These are phyloP conservation scores for Trematocara macrostoma DNA, from an alignment of 2,113 vertebrate genomes.

Conservation along the genomic window DNA sequence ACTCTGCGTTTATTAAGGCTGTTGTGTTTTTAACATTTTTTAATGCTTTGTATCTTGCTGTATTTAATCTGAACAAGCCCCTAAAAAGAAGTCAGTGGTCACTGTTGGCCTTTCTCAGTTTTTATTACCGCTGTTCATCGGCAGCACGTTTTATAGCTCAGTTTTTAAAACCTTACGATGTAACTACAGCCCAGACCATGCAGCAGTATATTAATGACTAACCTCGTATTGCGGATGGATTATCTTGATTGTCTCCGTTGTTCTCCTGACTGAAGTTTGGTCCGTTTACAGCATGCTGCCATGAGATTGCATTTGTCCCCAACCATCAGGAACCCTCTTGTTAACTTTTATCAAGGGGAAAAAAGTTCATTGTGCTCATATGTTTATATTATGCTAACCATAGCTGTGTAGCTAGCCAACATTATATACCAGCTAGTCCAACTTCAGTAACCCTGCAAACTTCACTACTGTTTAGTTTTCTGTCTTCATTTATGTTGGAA, in stretches of 20 bases:
- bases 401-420: not conserved
- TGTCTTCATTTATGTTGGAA: not conserved
- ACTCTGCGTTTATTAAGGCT: not conserved
- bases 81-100: not conserved
- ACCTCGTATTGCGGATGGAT: fast-evolving
- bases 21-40: not conserved
- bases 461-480: fast-evolving
- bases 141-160: not conserved
- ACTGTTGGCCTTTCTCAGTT: not conserved
- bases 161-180: not conserved
- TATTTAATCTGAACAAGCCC: not conserved
- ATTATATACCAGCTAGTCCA: not conserved
- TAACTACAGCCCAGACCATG: not conserved
- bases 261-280: not conserved
- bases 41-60: not conserved
- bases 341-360: not conserved
- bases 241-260: not conserved
- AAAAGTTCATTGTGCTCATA: not conserved
- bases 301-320: not conserved
- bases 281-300: not conserved
- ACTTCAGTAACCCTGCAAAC: not conserved
- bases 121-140: not conserved
- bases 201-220: not conserved
- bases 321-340: not conserved
- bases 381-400: not conserved